Base-by-base conservation (phyloP, 2,888 invertebrate species). In the Stomorhina lunata region DNA sequence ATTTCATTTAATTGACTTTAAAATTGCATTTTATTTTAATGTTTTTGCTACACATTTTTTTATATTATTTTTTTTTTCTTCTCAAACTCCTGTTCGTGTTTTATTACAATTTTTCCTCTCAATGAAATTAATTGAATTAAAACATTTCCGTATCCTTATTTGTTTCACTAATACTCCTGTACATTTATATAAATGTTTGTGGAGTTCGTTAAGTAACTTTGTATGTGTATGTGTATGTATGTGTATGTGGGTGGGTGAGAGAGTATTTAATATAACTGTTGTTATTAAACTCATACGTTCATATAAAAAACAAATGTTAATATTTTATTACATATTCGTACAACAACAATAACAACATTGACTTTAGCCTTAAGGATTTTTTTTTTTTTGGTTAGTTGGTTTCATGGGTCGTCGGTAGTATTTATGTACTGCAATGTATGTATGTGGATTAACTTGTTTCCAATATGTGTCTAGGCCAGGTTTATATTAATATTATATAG, bases 1-100 rank as follows among this genome's bases (percentile, higher is more conserved):
- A 78, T 73, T 73, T 69, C 53, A 63, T 73, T 73, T 78, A 82
- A 82, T 82, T 82, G 81, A 78, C 81, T 78, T 78, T 63, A 69
- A 73, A 82, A 75, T 75, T 78, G 55, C 40, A 69, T 72, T 68
- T 59, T 22, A 73, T 25, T 73, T 66, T 61, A 25, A 68, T 80
- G 45, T 37, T 65, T 65, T 63, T 69, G 40, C 53, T 61, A 34
- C 50, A n/a, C 20, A 59, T 48, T 55, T 45, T 45, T 45, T 78
- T 55, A 27, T 25, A 57, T 59, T 55, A 50, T 48, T 72, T 20
- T 27, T 48, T 65, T 43, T 57, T 12, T 65, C 27, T 43, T 53
- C 34, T 55, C 37, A 37, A 37, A 17, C 10, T 12, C 40, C 25
- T 5, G 17, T 32, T 66, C 17, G 50, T 80, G 50, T 76, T 65